Percentiles rank a stretch among this genome's conserved stretches.
These are phyloP conservation scores for Hormiphora californensis DNA, from an alignment of 37 sponge, comb jelly and placozoan genomes.

Conservation along the genomic window DNA sequence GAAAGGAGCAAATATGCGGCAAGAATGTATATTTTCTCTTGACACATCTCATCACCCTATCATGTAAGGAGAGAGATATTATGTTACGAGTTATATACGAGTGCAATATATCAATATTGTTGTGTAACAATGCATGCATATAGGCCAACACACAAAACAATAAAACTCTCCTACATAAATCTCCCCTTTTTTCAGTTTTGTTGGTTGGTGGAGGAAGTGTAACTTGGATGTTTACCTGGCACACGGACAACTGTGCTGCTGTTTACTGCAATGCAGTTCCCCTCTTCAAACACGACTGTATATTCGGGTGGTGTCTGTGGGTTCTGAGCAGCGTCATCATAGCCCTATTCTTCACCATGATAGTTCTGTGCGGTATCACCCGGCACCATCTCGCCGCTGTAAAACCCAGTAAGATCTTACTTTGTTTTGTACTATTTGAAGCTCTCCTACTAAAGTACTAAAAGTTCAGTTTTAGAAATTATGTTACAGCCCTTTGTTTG, in stretches of 20 bases:
- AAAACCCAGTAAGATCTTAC: slow-evolving; percentile 22
- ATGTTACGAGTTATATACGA: no score
- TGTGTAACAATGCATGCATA: no score
- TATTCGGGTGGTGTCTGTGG: slow-evolving; percentile 43
- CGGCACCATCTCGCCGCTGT: slow-evolving; percentile 17
- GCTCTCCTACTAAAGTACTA: no score
- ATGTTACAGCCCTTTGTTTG: no score
- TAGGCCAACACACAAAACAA: background rate
- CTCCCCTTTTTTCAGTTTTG: background rate
- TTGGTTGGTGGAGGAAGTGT: background rate
- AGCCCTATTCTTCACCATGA: slow-evolving; percentile 31
- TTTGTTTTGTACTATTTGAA: no score
- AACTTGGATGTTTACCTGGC: slow-evolving; percentile 53
- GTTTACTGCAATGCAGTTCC: slow-evolving; percentile 45
- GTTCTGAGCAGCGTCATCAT: background rate
- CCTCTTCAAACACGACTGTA: slow-evolving; percentile 50
- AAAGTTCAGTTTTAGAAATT: no score
- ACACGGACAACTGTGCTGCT: slow-evolving; percentile 16
- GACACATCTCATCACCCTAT: slow-evolving; percentile 28
- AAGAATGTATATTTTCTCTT: slow-evolving; percentile 11
- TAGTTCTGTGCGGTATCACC: slow-evolving; percentile 17
- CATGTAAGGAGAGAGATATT: background rate
- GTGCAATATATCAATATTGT: background rate
- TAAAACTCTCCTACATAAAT: background rate
- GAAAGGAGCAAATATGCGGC: background rate